These are phyloP conservation scores for Cataglyphis hispanica DNA, from an alignment of 1,140 invertebrate genomes.

Conservation along the genomic window DNA sequence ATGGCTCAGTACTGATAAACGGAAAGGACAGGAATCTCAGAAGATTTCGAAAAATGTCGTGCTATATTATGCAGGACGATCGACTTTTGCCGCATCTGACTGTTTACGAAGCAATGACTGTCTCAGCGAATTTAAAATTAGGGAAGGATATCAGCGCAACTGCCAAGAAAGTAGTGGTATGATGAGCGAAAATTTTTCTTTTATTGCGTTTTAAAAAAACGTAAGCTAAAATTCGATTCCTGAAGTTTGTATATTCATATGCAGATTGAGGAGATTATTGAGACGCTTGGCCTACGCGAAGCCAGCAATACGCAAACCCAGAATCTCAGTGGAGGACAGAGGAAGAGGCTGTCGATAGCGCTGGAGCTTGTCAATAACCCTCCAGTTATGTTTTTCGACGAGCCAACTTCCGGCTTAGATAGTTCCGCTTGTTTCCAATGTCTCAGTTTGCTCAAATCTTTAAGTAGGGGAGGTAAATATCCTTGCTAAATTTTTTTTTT, in stretches of 20 bases:
- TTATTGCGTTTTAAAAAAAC: background rate
- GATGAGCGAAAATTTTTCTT: constrained; percentile 56
- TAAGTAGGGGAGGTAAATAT: constrained; percentile 89
- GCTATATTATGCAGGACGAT: constrained; percentile 99
- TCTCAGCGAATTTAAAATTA: constrained; percentile 96
- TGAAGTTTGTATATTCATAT: constrained; percentile 61
- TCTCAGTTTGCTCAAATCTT: constrained; percentile 92
- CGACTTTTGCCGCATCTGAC: constrained; percentile 95
- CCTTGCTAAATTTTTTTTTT: background rate
- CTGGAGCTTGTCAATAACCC: constrained; percentile 95
- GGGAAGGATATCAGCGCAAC: constrained; percentile 91
- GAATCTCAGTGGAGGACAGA: constrained; percentile 96
- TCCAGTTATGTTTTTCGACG: constrained; percentile 98
- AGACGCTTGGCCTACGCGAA: constrained; percentile 91
- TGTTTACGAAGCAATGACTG: constrained; percentile 95
- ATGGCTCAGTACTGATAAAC: constrained; percentile 93
- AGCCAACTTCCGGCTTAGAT: constrained; percentile 98
- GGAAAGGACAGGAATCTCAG: constrained; percentile 94
- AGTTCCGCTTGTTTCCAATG: constrained; percentile 97
- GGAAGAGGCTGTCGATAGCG: constrained; percentile 96
- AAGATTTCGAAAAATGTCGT: constrained; percentile 96
- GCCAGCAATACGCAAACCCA: constrained; percentile 92
- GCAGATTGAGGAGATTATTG: constrained; percentile 93
- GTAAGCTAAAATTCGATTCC: background rate
- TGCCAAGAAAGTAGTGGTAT: constrained; percentile 91